A percentile compares a stretch with the other conserved stretches of the same genome.
Evolutionary conservation across 2,888 invertebrate species (phyloP).

Genomic region (Liodrosophila aerea): DNA sequence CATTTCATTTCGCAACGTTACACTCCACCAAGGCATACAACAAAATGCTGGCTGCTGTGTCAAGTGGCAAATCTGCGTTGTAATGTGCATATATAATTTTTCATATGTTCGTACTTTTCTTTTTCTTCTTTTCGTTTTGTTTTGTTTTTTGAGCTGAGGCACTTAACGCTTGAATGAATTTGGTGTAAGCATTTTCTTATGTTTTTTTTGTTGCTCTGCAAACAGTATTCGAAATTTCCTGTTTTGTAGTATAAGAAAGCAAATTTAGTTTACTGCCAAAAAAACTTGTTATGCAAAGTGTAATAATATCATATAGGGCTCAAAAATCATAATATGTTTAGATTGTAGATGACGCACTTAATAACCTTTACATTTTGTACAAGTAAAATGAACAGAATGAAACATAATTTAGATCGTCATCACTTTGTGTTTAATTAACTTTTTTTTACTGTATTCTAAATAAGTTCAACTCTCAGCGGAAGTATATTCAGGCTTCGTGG

Average conservation of each 20-base stretch:
- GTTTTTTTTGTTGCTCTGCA: not conserved
- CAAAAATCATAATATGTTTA: no score
- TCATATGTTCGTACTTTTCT: constrained; percentile 40
- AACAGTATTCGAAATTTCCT: constrained; percentile 15
- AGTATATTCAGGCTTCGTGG: no score
- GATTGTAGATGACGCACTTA: no score
- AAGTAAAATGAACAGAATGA: no score
- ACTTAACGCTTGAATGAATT: constrained; percentile 65
- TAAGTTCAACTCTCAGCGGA: no score
- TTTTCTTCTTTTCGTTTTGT: constrained; percentile 12
- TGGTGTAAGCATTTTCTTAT: constrained; percentile 46
- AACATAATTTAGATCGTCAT: no score
- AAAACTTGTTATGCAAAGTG: no score
- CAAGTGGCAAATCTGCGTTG: constrained; percentile 74
- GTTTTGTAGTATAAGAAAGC: not conserved
- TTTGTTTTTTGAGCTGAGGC: constrained; percentile 17
- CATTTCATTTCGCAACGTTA: not conserved
- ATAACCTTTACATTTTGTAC: no score
- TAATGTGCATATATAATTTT: constrained; percentile 77
- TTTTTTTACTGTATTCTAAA: constrained; percentile 4
- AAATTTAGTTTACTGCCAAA: not conserved
- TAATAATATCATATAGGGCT: no score
- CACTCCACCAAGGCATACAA: constrained; percentile 2
- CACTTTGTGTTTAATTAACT: not conserved
- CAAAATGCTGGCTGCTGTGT: constrained; percentile 51